Base-by-base conservation (phyloP, 2,113 vertebrate species). In the Gymnocephalus cernua region DNA sequence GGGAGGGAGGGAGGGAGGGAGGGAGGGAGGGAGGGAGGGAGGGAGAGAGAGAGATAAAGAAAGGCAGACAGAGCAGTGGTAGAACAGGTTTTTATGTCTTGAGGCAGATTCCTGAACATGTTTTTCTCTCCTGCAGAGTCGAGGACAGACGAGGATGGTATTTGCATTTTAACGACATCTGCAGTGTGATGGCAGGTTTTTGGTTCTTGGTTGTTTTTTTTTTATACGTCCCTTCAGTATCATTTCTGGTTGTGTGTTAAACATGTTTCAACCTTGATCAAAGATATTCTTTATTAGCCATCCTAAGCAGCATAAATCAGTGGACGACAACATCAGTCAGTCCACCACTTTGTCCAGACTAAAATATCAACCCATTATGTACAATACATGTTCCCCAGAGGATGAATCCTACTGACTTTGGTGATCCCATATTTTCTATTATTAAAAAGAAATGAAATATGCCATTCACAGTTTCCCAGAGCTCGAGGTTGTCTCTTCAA, bases 31-130 rank as follows among this genome's bases (percentile, higher is more conserved):
- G 29, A 32, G 29, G 1, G 3, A 29, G 3, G 3, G 29, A 29
- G 29, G 4, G 29, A 32, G 0, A 32, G 29, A 32, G 4, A 32
- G 29, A 32, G 29, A 5, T 4, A 6, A 5, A 32, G 29, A 5
- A n/a, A 2, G 61, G 48, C 45, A 9, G 32, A 63, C 25, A 32
- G 54, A 51, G 75, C 47, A 47, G 57, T 9, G 29, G 84, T 44
- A 77, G 83, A 93, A 88, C 94, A 91, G 91, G 86, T 83, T 89
- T 90, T 85, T 77, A 72, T 92, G 85, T 80, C 92, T 85, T 64
- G 58, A 71, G 87, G 88, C 83, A 69, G 72, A 86, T 91, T 88
- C 82, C 88, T 88, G 50, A 84, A 71, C 87, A 35, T 25, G 21
- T 13, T 56, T 62, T 57, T 58, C 23, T n/a, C n/a, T 32, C 58